These are phyloP conservation scores for Talpa occidentalis DNA, from an alignment of 2,113 vertebrate species.

Conservation along the genomic window DNA sequence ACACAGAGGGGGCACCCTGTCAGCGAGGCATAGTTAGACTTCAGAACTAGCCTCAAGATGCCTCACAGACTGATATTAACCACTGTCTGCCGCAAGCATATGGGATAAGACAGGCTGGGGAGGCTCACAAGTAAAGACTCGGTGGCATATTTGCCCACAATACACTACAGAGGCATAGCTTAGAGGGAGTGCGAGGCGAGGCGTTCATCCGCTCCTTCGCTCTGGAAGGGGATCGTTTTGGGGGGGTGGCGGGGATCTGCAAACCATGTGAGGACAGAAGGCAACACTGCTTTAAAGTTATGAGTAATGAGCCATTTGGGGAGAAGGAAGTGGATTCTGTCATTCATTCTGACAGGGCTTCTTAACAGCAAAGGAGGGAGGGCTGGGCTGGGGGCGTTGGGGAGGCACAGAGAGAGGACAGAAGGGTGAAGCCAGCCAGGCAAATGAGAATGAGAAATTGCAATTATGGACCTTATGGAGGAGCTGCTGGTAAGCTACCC, in stretches of 20 bases:
- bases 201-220: neutral
- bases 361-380: neutral
- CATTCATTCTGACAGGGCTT: constrained; percentile 55
- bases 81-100: neutral
- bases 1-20: neutral
- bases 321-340: constrained; percentile 28
- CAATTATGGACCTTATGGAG: constrained; percentile 45
- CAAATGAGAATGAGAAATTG: neutral
- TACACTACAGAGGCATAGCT: constrained; percentile 5
- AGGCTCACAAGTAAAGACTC: neutral
- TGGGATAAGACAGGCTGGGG: neutral
- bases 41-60: neutral
- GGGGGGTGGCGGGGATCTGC: neutral
- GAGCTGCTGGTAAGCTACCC: constrained; percentile 56
- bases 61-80: neutral
- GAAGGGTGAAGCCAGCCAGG: neutral
- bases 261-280: constrained; percentile 5
- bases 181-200: constrained; percentile 41
- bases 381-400: neutral
- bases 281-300: constrained; percentile 7
- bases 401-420: neutral
- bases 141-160: constrained; percentile 34
- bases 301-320: neutral
- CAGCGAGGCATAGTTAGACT: neutral
- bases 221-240: constrained; percentile 28